Conservation (phyloP, 2,888 invertebrate genomes). For the Drosophila ustulata region DNA sequence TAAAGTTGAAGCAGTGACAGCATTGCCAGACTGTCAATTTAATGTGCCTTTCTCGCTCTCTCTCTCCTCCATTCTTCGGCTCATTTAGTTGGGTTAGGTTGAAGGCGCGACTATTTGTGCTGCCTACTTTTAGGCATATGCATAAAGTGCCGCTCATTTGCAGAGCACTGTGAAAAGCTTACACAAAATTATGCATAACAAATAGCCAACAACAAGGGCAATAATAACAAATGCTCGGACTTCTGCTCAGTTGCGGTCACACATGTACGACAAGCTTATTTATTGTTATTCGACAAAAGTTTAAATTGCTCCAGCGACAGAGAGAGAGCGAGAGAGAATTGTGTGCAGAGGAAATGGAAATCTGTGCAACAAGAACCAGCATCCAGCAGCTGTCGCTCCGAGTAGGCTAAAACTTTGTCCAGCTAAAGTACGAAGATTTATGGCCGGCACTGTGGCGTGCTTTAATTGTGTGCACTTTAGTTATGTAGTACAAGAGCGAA, state of each 20-base stretch:
- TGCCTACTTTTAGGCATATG: slow-evolving; percentile 69
- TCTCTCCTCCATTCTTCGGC: background rate
- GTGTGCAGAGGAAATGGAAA: slow-evolving; percentile 16
- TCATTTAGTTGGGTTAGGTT: background rate
- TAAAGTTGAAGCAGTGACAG: slow-evolving; percentile 8
- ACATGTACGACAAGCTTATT: slow-evolving; percentile 61
- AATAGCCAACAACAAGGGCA: slow-evolving; percentile 7
- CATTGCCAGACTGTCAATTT: slow-evolving; percentile 27
- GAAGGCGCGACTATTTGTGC: slow-evolving; percentile 11
- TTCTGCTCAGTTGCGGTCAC: slow-evolving; percentile 32
- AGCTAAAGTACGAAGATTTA: slow-evolving; percentile 53
- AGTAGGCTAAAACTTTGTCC: slow-evolving; percentile 41
- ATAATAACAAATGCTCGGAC: slow-evolving; percentile 21
- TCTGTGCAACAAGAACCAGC: slow-evolving; percentile 4
- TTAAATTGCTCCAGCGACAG: slow-evolving; percentile 51
- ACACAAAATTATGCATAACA: slow-evolving; percentile 32
- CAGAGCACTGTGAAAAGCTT: slow-evolving; percentile 36
- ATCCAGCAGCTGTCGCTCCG: slow-evolving; percentile 31
- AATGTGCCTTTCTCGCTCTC: background rate
- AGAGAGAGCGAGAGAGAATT: slow-evolving; percentile 1
- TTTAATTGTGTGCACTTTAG: slow-evolving; percentile 22
- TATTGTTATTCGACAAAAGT: slow-evolving; percentile 60
- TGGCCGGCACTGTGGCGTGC: slow-evolving; percentile 31
- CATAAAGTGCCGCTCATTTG: slow-evolving; percentile 30
- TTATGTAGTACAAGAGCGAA: background rate